Evolutionary conservation across 2,113 vertebrate species (phyloP).

Genomic region (Ptychochromis oligacanthus): DNA sequence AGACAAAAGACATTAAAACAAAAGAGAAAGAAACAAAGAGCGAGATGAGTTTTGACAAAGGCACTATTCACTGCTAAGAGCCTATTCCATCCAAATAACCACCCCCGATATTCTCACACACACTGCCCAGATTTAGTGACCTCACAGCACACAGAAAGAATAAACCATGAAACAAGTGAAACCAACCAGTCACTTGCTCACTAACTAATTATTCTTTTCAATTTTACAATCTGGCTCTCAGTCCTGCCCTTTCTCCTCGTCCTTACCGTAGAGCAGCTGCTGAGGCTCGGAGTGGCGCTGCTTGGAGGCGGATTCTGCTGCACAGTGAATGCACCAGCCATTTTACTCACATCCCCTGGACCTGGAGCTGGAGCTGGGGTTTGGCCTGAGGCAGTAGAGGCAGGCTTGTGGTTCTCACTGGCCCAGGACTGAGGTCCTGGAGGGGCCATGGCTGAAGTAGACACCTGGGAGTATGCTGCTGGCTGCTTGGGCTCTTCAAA

Average conservation of each 20-base stretch:
- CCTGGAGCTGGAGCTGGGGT: conserved; percentile 29
- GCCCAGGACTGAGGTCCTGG: conserved; percentile 82
- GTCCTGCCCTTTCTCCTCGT: neutral
- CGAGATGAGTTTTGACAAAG: conserved; percentile 51
- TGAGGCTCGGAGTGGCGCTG: conserved; percentile 88
- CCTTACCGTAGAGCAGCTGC: conserved; percentile 93
- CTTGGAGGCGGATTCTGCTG: conserved; percentile 82
- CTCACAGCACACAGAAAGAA: conserved; percentile 27
- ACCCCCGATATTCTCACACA: conserved; percentile 66
- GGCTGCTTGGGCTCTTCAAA: conserved; percentile 84
- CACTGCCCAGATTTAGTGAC: conserved; percentile 38
- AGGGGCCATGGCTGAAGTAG: conserved; percentile 71
- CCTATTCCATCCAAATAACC: conserved; percentile 41
- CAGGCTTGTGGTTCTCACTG: conserved; percentile 76
- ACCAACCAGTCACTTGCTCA: neutral
- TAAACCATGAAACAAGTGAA: conserved; percentile 14
- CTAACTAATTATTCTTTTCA: conserved; percentile 41
- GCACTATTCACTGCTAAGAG: conserved; percentile 51
- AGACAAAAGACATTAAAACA: neutral
- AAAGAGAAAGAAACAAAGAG: neutral
- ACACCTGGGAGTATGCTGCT: conserved; percentile 72
- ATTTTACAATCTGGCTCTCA: neutral
- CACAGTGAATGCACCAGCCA: conserved; percentile 80
- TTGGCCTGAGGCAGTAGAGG: neutral
- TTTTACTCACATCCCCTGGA: conserved; percentile 70